phyloP scores from a whole-genome alignment of 2,888 invertebrate species.

The Lissocephala sabroskyi region DNA sequence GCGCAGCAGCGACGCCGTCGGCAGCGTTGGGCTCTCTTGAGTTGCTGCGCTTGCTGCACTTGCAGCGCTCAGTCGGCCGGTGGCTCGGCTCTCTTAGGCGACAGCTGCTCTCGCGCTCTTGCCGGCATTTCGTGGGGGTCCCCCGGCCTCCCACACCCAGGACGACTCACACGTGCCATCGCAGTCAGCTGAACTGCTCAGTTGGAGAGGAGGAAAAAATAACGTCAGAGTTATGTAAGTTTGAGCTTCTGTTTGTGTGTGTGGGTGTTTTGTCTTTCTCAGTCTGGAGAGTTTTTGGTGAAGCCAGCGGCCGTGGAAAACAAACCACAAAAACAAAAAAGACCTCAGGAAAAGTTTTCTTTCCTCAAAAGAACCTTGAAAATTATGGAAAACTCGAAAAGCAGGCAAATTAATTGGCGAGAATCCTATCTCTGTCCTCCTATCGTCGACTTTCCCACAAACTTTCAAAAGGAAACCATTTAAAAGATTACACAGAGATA shows the following conservation, averaged over 20 bases:
- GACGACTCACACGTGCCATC: not conserved
- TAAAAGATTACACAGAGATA: too few relatives aligned
- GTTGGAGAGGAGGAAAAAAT: too few relatives aligned
- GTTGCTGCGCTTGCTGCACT: constrained; percentile 21
- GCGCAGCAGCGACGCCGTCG: not conserved
- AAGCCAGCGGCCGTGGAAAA: not conserved
- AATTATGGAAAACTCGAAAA: too few relatives aligned
- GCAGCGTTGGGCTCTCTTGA: constrained; percentile 32
- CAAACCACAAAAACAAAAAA: not conserved
- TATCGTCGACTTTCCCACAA: too few relatives aligned
- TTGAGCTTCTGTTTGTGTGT: not conserved
- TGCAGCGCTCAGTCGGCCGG: not conserved
- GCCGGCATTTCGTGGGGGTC: not conserved
- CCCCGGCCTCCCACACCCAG: not conserved
- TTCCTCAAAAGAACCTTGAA: too few relatives aligned
- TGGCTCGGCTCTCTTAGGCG: constrained; percentile 7
- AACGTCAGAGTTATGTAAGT: too few relatives aligned
- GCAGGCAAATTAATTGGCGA: too few relatives aligned
- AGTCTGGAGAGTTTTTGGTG: not conserved
- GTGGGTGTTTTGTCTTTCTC: too few relatives aligned
- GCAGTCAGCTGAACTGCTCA: too few relatives aligned
- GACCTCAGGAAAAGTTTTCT: too few relatives aligned
- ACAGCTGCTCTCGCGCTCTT: constrained; percentile 13
- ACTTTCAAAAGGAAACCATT: too few relatives aligned
- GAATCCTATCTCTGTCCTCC: too few relatives aligned